Evolutionary conservation across 2,797 vertebrate genomes (phyloP).

Genomic region (Iguana delicatissima): DNA sequence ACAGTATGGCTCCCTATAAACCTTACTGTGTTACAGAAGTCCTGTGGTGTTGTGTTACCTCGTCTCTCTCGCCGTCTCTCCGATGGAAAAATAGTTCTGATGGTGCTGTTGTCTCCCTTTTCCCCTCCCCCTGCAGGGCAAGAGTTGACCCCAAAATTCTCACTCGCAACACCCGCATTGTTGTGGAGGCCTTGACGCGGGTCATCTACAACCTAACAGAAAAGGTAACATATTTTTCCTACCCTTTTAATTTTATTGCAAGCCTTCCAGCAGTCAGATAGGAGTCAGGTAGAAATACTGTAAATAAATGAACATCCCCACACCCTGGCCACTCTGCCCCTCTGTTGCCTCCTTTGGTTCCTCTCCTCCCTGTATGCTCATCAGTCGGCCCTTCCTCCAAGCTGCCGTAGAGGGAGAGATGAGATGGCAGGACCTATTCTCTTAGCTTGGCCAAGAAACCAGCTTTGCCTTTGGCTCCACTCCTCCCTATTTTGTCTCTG

Average conservation of each 20-base stretch:
- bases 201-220: slow-evolving; percentile 98
- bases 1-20: too few relatives aligned
- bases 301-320: background rate
- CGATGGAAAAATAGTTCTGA: background rate
- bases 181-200: slow-evolving; percentile 93
- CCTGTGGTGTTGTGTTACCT: background rate
- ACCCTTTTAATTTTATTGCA: background rate
- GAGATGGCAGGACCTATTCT: background rate
- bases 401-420: background rate
- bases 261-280: background rate
- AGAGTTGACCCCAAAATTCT: slow-evolving; percentile 91
- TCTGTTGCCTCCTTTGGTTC: background rate
- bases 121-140: slow-evolving; percentile 79
- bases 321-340: background rate
- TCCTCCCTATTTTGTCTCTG: background rate
- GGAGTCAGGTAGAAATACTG: background rate
- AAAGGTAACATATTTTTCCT: slow-evolving; percentile 82
- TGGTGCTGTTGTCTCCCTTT: background rate
- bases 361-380: background rate
- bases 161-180: slow-evolving; percentile 91
- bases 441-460: background rate
- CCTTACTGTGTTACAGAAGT: too few relatives aligned
- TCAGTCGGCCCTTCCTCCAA: background rate
- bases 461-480: background rate
- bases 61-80: background rate